phyloP scores from a whole-genome alignment of 2,113 vertebrate genomes.

The Podarcis cretensis region DNA sequence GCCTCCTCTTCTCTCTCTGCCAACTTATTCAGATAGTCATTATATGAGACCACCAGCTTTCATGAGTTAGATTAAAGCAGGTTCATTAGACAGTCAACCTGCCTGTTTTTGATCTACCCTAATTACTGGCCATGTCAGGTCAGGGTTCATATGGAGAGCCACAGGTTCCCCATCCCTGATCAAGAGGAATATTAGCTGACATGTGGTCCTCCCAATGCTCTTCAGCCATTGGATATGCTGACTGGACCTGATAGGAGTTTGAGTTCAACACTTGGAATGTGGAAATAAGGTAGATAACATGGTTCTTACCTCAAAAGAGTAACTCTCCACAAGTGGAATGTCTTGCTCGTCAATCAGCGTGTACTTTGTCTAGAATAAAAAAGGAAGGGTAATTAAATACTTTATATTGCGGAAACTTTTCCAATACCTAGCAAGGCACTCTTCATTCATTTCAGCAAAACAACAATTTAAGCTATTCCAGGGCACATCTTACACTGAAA shows the following conservation, averaged over 20 bases:
- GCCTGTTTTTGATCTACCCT: no score
- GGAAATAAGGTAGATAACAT: no score
- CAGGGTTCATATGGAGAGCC: no score
- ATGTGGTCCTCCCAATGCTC: background rate
- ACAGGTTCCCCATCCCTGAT: no score
- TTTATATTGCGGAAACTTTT: background rate
- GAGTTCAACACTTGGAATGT: background rate
- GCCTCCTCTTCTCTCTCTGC: no score
- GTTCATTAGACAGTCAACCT: no score
- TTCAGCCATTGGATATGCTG: background rate
- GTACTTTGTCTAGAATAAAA: constrained; percentile 89
- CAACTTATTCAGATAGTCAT: no score
- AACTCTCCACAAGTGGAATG: constrained; percentile 97
- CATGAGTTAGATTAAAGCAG: no score
- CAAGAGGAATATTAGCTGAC: no score
- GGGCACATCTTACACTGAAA: background rate
- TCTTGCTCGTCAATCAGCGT: constrained; percentile 97
- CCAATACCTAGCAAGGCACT: background rate
- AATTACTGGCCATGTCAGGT: no score
- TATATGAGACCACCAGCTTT: no score
- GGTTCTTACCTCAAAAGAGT: constrained; percentile 92
- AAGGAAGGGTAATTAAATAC: background rate
- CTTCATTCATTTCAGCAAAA: background rate
- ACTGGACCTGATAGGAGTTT: background rate
- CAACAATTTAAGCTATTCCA: background rate